A percentile compares a stretch with the other conserved stretches of the same genome.
phyloP scores from a whole-genome alignment of 2,888 invertebrate species.

The Drosophila mimetica region DNA sequence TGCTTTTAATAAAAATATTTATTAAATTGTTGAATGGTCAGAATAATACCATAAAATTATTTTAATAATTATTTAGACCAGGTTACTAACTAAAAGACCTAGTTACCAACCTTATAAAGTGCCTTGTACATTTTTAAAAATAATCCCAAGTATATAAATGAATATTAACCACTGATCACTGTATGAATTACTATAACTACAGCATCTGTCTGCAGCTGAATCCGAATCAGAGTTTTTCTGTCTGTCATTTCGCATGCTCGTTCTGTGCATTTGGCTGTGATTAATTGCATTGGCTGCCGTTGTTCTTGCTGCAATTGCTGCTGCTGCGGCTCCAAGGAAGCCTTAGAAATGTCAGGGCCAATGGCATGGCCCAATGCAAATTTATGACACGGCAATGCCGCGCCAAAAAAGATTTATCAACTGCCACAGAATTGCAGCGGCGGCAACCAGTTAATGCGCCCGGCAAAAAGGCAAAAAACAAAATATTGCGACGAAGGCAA shows the following conservation, averaged over 20 bases:
- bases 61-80: too few species aligned
- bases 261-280: constrained; percentile 80
- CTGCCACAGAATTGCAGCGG: constrained; percentile 57
- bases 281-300: constrained; percentile 76
- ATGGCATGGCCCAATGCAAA: constrained; percentile 77
- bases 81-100: not conserved
- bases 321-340: constrained; percentile 61
- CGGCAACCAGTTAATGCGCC: constrained; percentile 70
- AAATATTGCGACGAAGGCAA: constrained; percentile 64
- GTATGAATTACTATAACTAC: constrained; percentile 58
- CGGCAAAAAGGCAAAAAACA: constrained; percentile 36
- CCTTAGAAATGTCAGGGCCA: constrained; percentile 80
- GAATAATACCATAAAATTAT: not conserved
- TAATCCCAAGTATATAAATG: too few species aligned
- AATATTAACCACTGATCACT: constrained; percentile 2
- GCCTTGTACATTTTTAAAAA: too few species aligned
- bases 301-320: constrained; percentile 20
- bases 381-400: constrained; percentile 74
- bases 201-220: constrained; percentile 45
- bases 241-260: constrained; percentile 75
- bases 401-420: constrained; percentile 71
- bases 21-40: too few species aligned
- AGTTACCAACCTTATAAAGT: too few species aligned
- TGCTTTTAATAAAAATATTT: not conserved
- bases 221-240: constrained; percentile 39